These are phyloP conservation scores for Nephotettix cincticeps DNA, from an alignment of 1,140 invertebrate genomes.

Conservation along the genomic window DNA sequence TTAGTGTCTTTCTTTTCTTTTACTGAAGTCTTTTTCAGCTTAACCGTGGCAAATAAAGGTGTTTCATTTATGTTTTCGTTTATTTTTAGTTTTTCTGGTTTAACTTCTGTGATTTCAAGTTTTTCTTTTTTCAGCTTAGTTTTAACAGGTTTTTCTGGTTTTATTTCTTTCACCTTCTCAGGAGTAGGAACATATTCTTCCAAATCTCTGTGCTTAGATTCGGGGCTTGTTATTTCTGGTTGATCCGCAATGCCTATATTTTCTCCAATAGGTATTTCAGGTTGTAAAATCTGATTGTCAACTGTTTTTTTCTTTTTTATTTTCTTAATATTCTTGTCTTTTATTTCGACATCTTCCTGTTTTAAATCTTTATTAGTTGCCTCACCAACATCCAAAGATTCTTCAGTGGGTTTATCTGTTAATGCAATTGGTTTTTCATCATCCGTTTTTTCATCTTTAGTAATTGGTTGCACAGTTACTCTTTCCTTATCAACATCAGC, in stretches of 20 bases:
- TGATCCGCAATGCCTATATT: slow-evolving; percentile 32
- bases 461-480: slow-evolving; percentile 18
- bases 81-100: slow-evolving; percentile 37
- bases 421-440: slow-evolving; percentile 8
- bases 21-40: slow-evolving; percentile 59
- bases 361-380: slow-evolving; percentile 29
- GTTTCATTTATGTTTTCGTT: slow-evolving; percentile 44
- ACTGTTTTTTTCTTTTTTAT: slow-evolving; percentile 27
- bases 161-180: slow-evolving; percentile 29
- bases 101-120: slow-evolving; percentile 39
- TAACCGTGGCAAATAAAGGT: slow-evolving; percentile 59
- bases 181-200: too few species aligned
- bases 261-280: slow-evolving; percentile 19
- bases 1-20: slow-evolving; percentile 53
- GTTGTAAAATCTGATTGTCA: background rate
- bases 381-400: slow-evolving; percentile 35
- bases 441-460: slow-evolving; percentile 29
- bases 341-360: slow-evolving; percentile 25
- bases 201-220: too few species aligned
- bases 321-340: slow-evolving; percentile 25
- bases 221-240: slow-evolving; percentile 24
- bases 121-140: slow-evolving; percentile 36
- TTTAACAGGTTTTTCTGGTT: slow-evolving; percentile 39
- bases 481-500: background rate
- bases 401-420: slow-evolving; percentile 29